Evolutionary conservation across 2,113 vertebrate species (phyloP).

Genomic region (Epinephelus fuscoguttatus): DNA sequence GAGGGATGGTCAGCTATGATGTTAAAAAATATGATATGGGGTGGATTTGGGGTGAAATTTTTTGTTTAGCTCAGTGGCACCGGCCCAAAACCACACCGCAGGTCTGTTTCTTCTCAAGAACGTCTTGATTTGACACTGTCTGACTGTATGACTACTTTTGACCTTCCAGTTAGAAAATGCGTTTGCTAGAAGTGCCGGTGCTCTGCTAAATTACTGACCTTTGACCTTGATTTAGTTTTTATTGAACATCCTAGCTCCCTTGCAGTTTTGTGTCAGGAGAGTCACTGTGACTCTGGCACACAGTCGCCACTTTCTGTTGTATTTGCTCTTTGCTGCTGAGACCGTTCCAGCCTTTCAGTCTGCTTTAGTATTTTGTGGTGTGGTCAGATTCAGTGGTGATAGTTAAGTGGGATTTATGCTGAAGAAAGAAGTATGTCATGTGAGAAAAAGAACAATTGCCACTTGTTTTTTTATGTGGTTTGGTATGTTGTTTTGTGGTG

Average conservation of each 20-base stretch:
- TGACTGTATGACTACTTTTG: slow-evolving; percentile 22
- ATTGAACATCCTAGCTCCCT: slow-evolving; percentile 41
- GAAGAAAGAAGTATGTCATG: slow-evolving; percentile 35
- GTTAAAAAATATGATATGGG: slow-evolving; percentile 61
- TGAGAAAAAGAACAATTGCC: slow-evolving; percentile 49
- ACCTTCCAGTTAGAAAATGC: slow-evolving; percentile 18
- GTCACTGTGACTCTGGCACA: slow-evolving; percentile 23
- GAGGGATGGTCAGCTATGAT: slow-evolving; percentile 53
- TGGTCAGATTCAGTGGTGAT: slow-evolving; percentile 37
- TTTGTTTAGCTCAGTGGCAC: slow-evolving; percentile 45
- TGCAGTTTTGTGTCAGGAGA: slow-evolving; percentile 52
- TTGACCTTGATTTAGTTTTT: slow-evolving; percentile 44
- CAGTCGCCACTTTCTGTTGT: slow-evolving; percentile 42
- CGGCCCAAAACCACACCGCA: slow-evolving; percentile 54
- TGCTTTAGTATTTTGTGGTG: slow-evolving; percentile 31
- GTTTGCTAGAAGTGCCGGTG: slow-evolving; percentile 6
- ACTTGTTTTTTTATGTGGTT: slow-evolving; percentile 48
- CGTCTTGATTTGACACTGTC: slow-evolving; percentile 35
- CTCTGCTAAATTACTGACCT: slow-evolving; percentile 47
- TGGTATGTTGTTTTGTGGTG: slow-evolving; percentile 31
- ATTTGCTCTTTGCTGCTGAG: slow-evolving; percentile 34
- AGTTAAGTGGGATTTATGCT: slow-evolving; percentile 46
- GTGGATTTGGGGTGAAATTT: slow-evolving; percentile 50
- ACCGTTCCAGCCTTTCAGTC: slow-evolving; percentile 36
- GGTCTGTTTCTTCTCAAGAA: slow-evolving; percentile 57